Conservation (phyloP, 2,797 vertebrate genomes). For the Gastrophryne carolinensis region DNA sequence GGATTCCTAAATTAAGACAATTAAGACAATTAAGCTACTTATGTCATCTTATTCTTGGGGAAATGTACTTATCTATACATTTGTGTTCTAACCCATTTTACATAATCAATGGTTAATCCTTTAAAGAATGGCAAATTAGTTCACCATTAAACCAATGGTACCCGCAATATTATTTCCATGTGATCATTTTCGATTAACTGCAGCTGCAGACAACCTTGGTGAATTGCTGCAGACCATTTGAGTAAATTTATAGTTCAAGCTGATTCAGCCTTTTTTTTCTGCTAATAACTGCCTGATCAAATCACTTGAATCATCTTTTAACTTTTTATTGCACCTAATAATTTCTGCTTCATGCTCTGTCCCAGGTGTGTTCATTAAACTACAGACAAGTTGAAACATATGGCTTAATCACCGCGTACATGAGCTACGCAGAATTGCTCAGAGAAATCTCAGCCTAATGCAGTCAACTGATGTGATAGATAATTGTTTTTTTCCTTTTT, state of each 20-base stretch:
- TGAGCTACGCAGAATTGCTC: slow-evolving; percentile 15
- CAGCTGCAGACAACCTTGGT: not conserved
- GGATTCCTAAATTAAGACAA: not conserved
- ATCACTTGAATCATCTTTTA: slow-evolving; percentile 54
- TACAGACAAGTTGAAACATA: slow-evolving; percentile 34
- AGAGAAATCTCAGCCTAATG: slow-evolving; percentile 16
- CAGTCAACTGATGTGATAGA: slow-evolving; percentile 38
- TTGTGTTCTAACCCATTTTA: not conserved
- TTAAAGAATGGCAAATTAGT: not conserved
- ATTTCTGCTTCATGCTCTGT: slow-evolving; percentile 48
- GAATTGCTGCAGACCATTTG: slow-evolving; percentile 10
- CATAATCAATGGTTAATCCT: not conserved
- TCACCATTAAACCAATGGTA: slow-evolving; percentile 4
- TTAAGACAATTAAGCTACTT: too few relatives aligned
- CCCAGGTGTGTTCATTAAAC: slow-evolving; percentile 52
- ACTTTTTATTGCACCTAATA: slow-evolving; percentile 51
- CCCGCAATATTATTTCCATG: not conserved
- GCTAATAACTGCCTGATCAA: slow-evolving; percentile 45
- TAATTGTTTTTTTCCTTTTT: too few relatives aligned
- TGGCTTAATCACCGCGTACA: slow-evolving; percentile 33
- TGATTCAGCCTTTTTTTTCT: slow-evolving; percentile 38
- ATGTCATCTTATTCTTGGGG: too few relatives aligned
- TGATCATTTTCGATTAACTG: slow-evolving; percentile 4
- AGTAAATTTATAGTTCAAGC: slow-evolving; percentile 16
- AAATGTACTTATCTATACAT: not conserved